Percentiles rank a stretch among this genome's conserved stretches.
Evolutionary conservation across 2,113 vertebrate genomes (phyloP).

Genomic region (Meriones unguiculatus): DNA sequence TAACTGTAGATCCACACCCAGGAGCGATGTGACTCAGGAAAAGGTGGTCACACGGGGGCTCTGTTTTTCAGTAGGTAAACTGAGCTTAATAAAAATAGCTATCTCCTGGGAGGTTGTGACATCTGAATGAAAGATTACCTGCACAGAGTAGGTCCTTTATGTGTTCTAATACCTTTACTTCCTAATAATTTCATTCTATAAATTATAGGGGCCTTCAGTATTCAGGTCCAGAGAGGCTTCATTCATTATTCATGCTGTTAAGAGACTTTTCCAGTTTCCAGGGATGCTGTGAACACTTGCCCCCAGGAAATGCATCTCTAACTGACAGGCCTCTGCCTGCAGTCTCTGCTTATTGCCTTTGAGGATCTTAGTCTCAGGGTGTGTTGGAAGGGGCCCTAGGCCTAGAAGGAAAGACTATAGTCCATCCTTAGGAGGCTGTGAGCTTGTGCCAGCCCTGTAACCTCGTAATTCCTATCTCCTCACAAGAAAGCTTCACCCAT

Average conservation of each 20-base stretch:
- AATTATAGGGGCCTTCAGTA: neutral
- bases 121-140: neutral
- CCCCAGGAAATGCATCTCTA: neutral
- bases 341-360: neutral
- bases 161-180: neutral
- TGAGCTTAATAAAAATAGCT: neutral
- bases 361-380: neutral
- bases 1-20: neutral
- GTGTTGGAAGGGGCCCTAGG: neutral
- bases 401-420: neutral
- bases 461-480: neutral
- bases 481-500: neutral
- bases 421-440: neutral
- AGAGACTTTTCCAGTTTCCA: neutral
- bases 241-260: neutral
- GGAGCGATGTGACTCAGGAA: neutral
- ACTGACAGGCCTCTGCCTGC: neutral
- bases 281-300: neutral
- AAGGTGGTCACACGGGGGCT: neutral
- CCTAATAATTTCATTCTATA: conserved; percentile 17
- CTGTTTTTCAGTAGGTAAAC: neutral
- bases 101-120: neutral
- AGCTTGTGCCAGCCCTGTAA: neutral
- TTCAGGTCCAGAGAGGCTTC: neutral
- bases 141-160: neutral